Evolutionary conservation across 2,113 vertebrate species (phyloP).

Genomic region (Heloderma charlesbogerti): DNA sequence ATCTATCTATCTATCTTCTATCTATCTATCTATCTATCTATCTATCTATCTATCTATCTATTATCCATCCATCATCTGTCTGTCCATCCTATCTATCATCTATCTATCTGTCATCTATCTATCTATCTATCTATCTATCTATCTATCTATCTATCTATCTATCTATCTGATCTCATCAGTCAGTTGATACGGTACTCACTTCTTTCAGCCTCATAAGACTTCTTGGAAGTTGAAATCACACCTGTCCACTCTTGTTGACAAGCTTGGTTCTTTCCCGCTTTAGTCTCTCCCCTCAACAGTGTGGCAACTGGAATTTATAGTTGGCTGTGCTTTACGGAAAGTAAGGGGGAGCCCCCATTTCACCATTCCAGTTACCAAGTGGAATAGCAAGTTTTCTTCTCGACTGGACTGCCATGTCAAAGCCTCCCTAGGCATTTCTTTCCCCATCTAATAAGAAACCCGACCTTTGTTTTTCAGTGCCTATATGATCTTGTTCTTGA

Average conservation of each 20-base stretch:
- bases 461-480: background rate
- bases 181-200: background rate
- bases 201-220: background rate
- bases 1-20: too few species aligned
- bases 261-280: background rate
- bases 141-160: too few species aligned
- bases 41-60: too few species aligned
- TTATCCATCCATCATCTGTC: too few species aligned
- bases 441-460: background rate
- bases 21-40: too few species aligned
- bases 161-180: too few species aligned
- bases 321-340: background rate
- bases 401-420: too few species aligned
- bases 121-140: too few species aligned
- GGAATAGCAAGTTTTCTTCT: background rate
- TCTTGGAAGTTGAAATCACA: background rate
- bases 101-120: too few species aligned
- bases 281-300: background rate
- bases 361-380: background rate
- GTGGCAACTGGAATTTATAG: background rate
- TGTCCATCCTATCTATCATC: too few species aligned
- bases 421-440: background rate
- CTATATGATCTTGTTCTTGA: background rate
- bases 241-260: background rate
- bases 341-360: background rate